A percentile compares a stretch with the other conserved stretches of the same genome.
phyloP scores from a whole-genome alignment of 2,888 invertebrate species.

The Cremastobaeus sp. region DNA sequence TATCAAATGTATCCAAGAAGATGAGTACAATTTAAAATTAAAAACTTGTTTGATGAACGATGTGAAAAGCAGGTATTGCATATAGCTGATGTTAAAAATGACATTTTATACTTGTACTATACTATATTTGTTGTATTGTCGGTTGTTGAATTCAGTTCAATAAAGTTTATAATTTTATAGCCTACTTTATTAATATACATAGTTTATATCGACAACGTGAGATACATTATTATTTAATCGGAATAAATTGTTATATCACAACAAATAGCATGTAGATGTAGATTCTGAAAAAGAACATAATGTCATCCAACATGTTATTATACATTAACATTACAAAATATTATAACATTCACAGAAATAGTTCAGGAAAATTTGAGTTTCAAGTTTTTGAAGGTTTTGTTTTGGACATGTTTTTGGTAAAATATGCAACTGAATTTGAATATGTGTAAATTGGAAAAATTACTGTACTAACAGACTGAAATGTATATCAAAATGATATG shows the following conservation, averaged over 20 bases:
- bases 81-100: slow-evolving; percentile 2
- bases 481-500: no score
- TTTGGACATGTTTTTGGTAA: no score
- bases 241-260: slow-evolving; percentile 49
- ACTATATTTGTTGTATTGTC: neutral
- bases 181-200: slow-evolving; percentile 54
- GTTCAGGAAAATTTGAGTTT: no score
- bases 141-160: no score
- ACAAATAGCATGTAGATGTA: slow-evolving; percentile 40
- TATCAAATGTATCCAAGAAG: slow-evolving; percentile 43
- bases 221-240: slow-evolving; percentile 46
- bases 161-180: slow-evolving; percentile 48
- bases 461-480: no score
- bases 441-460: no score
- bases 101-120: neutral
- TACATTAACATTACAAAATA: slow-evolving; percentile 25
- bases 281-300: slow-evolving; percentile 24
- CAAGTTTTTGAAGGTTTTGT: no score
- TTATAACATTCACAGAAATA: no score
- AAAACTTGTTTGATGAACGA: slow-evolving; percentile 22
- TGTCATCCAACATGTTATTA: slow-evolving; percentile 13
- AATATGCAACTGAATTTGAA: no score
- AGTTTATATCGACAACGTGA: slow-evolving; percentile 53
- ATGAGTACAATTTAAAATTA: slow-evolving; percentile 35
- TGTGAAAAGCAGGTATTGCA: slow-evolving; percentile 23